A percentile compares a stretch with the other conserved stretches of the same genome.
Evolutionary conservation across 2,797 vertebrate species (phyloP).

Genomic region (Argya squamiceps): DNA sequence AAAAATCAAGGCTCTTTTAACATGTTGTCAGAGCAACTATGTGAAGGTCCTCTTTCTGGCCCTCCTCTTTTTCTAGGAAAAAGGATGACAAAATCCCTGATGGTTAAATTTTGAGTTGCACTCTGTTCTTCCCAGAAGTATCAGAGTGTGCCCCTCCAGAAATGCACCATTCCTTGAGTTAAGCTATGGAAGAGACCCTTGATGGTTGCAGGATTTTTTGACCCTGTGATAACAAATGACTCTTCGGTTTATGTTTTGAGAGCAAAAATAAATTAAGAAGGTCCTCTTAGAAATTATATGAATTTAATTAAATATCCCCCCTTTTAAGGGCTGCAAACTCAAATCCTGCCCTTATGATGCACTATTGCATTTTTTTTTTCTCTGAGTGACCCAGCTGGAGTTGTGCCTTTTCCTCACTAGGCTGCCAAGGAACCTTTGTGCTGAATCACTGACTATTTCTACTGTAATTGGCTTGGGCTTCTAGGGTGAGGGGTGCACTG

Average conservation of each 20-base stretch:
- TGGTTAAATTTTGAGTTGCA: background rate
- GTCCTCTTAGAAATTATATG: background rate
- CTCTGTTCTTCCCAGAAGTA: background rate
- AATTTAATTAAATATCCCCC: background rate
- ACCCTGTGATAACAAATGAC: background rate
- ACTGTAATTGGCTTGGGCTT: conserved; percentile 64
- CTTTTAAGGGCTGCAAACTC: conserved; percentile 3
- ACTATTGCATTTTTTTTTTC: conserved; percentile 47
- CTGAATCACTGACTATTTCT: conserved; percentile 64
- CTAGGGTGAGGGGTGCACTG: conserved; percentile 35
- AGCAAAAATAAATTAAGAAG: background rate
- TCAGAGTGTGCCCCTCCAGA: background rate
- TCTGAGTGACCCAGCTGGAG: conserved; percentile 62
- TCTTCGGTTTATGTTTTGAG: background rate
- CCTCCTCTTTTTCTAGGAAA: background rate
- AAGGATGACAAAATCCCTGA: background rate
- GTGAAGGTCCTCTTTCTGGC: background rate
- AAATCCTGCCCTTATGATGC: conserved; percentile 48
- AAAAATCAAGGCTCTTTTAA: background rate
- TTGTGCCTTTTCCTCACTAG: conserved; percentile 53
- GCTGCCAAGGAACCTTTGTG: conserved; percentile 66
- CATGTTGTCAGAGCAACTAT: background rate
- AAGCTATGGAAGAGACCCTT: background rate
- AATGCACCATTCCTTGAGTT: background rate
- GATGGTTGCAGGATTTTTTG: background rate